Percentiles rank a stretch among this genome's conserved stretches.
phyloP scores from a whole-genome alignment of 2,797 vertebrate species.

The Botia kubotai region DNA sequence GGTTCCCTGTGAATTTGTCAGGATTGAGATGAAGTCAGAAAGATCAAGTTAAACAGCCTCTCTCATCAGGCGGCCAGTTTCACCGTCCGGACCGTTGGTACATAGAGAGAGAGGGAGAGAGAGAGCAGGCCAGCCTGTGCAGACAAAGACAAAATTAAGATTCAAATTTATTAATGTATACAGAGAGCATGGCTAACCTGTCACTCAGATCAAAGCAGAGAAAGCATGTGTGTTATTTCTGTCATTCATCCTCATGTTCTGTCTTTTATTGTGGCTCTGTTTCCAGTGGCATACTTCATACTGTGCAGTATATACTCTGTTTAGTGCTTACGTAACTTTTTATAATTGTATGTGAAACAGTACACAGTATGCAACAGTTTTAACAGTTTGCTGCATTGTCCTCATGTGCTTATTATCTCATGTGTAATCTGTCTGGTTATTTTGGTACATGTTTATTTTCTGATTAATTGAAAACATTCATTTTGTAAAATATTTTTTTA shows the following conservation, averaged over 20 bases:
- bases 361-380: neutral
- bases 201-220: slow-evolving; percentile 92
- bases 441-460: neutral
- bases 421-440: neutral
- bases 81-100: slow-evolving; percentile 91
- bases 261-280: neutral
- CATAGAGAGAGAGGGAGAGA: slow-evolving; percentile 83
- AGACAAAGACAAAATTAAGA: slow-evolving; percentile 97
- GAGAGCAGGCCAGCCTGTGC: slow-evolving; percentile 86
- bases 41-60: slow-evolving; percentile 94
- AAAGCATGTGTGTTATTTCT: slow-evolving; percentile 65
- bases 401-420: neutral
- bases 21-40: slow-evolving; percentile 95
- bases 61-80: slow-evolving; percentile 85
- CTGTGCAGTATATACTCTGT: neutral
- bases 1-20: slow-evolving; percentile 95
- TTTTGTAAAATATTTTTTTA: no score
- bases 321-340: neutral
- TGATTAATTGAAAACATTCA: neutral
- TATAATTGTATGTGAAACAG: neutral
- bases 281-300: neutral
- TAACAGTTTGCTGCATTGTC: neutral
- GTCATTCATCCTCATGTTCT: slow-evolving; percentile 9
- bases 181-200: slow-evolving; percentile 92
- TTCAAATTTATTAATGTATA: slow-evolving; percentile 99